Percentiles rank a stretch among this genome's conserved stretches.
phyloP scores from a whole-genome alignment of 2,888 invertebrate genomes.

The Eremobia ochroleuca region DNA sequence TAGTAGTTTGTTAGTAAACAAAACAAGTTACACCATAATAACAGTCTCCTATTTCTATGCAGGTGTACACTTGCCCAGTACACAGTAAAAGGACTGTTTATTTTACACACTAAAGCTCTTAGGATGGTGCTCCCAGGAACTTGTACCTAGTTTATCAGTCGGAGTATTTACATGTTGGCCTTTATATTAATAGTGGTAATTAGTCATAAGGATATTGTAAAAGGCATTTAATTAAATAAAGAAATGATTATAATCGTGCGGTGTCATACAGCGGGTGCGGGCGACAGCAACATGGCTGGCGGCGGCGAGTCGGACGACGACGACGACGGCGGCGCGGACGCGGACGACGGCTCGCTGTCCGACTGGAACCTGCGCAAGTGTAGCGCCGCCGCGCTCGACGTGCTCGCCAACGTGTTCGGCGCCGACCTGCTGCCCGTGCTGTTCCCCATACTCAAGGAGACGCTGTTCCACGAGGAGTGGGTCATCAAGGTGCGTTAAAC shows the following conservation, averaged over 20 bases:
- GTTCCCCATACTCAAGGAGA: constrained; percentile 98
- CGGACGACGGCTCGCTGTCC: constrained; percentile 97
- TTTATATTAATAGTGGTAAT: too few relatives aligned
- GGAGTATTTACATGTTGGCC: neutral
- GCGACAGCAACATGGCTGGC: constrained; percentile 90
- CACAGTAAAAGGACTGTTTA: neutral
- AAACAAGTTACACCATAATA: too few relatives aligned
- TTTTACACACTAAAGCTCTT: constrained; percentile 1
- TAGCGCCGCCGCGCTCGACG: constrained; percentile 99
- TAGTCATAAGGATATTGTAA: neutral
- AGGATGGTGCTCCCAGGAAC: neutral
- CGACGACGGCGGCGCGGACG: constrained; percentile 95
- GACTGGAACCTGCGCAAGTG: constrained; percentile 99
- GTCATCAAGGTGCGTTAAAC: constrained; percentile 95
- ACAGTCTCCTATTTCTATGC: neutral
- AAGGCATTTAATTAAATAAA: neutral
- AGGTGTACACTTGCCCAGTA: constrained; percentile 1
- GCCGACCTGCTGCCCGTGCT: constrained; percentile 98
- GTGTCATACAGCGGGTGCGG: constrained; percentile 83
- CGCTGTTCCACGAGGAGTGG: constrained; percentile 98
- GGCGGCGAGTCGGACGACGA: constrained; percentile 94
- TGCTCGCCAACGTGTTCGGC: constrained; percentile 98
- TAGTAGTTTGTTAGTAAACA: too few relatives aligned
- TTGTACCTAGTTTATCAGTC: neutral
- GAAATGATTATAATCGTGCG: neutral